Conservation (phyloP, 2,113 vertebrate species). For the Marmota monax region DNA sequence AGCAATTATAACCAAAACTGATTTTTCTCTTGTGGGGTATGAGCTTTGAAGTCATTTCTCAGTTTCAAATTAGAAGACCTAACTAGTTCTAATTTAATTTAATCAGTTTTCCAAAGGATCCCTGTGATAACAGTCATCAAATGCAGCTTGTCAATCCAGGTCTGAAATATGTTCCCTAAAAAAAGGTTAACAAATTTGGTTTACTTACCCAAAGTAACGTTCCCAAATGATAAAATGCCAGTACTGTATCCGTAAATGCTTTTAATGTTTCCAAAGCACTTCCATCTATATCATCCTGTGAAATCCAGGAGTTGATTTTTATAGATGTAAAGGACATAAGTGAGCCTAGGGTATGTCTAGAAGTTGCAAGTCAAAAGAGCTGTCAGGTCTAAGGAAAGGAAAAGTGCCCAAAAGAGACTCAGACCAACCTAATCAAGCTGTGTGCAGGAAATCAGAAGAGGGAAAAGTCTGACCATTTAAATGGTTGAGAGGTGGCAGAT, state of each 20-base stretch:
- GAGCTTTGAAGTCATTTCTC: conserved; percentile 30
- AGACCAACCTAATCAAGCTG: background rate
- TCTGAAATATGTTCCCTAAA: background rate
- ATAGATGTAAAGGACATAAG: conserved; percentile 37
- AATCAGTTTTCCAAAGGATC: background rate
- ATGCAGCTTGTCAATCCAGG: background rate
- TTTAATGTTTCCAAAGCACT: conserved; percentile 56
- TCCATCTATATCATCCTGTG: conserved; percentile 40
- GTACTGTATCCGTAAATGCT: background rate
- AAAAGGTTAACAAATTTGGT: background rate
- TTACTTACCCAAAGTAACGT: background rate
- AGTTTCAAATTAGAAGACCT: background rate
- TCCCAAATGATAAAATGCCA: conserved; percentile 18
- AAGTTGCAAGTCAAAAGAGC: conserved; percentile 28
- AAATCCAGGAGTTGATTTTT: conserved; percentile 44
- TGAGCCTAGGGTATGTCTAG: background rate
- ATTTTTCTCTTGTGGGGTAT: background rate
- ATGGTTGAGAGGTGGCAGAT: background rate
- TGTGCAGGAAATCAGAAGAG: background rate
- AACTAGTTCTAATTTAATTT: background rate
- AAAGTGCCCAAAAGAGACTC: conserved; percentile 13
- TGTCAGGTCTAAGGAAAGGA: conserved; percentile 60
- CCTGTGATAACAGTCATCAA: background rate
- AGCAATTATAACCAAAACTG: background rate
- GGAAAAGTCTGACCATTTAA: background rate